Evolutionary conservation across 1,140 invertebrate genomes (phyloP).

Genomic region (Campoletis sonorensis): DNA sequence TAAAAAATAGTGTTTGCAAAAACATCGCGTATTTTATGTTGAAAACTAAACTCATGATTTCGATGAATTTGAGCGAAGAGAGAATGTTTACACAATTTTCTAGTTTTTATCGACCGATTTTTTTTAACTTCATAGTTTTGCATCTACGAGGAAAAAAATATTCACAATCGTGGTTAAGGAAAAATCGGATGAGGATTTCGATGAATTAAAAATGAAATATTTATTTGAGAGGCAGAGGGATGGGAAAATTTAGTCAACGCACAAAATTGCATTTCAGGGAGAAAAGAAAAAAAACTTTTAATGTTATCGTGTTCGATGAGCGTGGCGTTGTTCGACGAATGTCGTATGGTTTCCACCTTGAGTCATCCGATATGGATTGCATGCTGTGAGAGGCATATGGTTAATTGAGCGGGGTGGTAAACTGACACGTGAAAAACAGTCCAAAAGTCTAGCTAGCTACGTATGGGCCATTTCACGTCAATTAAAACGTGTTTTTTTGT

Average conservation of each 20-base stretch:
- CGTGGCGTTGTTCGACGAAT: neutral
- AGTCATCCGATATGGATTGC: conserved; percentile 43
- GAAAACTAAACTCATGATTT: too few relatives aligned
- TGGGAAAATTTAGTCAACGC: neutral
- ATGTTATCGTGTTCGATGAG: neutral
- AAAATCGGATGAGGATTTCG: too few relatives aligned
- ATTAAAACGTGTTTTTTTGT: neutral
- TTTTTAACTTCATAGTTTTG: too few relatives aligned
- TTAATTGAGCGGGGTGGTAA: conserved; percentile 44
- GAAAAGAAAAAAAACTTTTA: neutral
- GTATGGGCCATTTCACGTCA: conserved; percentile 15
- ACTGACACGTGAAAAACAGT: conserved; percentile 32
- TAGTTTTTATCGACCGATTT: too few relatives aligned
- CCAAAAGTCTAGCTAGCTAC: conserved; percentile 6
- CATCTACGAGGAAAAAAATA: too few relatives aligned
- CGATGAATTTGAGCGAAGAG: too few relatives aligned
- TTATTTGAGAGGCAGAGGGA: neutral
- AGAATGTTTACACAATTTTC: too few relatives aligned
- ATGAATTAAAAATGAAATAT: neutral
- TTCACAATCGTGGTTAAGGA: too few relatives aligned
- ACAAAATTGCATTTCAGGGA: neutral
- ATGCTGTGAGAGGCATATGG: conserved; percentile 36
- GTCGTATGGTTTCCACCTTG: conserved; percentile 40
- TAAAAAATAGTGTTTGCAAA: too few relatives aligned
- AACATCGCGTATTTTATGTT: too few relatives aligned